Evolutionary conservation across 2,113 vertebrate genomes (phyloP), one percentile per base, ranked within the genome.

Genomic region (Callocephalon fimbriatum): DNA sequence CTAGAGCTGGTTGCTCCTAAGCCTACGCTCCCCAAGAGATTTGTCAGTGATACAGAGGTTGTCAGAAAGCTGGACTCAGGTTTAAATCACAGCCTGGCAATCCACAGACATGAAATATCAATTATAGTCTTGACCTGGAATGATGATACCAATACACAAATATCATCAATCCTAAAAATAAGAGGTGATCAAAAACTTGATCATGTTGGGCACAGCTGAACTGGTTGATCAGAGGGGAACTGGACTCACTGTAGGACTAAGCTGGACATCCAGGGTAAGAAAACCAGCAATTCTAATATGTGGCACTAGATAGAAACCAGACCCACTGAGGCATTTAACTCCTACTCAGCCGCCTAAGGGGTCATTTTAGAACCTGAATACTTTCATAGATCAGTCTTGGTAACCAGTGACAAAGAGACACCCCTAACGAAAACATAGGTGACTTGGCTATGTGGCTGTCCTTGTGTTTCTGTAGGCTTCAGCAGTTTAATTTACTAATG

Each of bases 371-470:
- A 82, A 31, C 23, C 32, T 37, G 5, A 70, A 29, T 32, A 2
- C n/a, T 26, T 75, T 50, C 26, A 20, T 20, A 62, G 23, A 58
- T 45, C 13, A n/a, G 31, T 38, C 45, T 48, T 42, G 19, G 25
- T 79, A 47, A 32, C 23, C 35, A 58, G 19, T 48, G 75, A 29
- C 47, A 65, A 29, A 67, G 59, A 67, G 25, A 22, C 3, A 17
- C 2, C 31, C 29, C 17, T 32, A 29, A 17, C 10, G 16, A 77
- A 47, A 29, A 2, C 0, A 0, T 8, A 58, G 6, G 31, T 74
- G 67, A 2, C 68, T n/a, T 68, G 47, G 3, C 1, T 54, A 12
- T 1, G 1, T 18, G 35, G 38, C 5, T 79, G 1, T 44, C 12
- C 32, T 10, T 2, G 18, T 0, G 3, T n/a, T 42, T 84, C 44